These are phyloP conservation scores for Dendrolimus punctatus DNA, from an alignment of 1,140 invertebrate species.

Conservation along the genomic window DNA sequence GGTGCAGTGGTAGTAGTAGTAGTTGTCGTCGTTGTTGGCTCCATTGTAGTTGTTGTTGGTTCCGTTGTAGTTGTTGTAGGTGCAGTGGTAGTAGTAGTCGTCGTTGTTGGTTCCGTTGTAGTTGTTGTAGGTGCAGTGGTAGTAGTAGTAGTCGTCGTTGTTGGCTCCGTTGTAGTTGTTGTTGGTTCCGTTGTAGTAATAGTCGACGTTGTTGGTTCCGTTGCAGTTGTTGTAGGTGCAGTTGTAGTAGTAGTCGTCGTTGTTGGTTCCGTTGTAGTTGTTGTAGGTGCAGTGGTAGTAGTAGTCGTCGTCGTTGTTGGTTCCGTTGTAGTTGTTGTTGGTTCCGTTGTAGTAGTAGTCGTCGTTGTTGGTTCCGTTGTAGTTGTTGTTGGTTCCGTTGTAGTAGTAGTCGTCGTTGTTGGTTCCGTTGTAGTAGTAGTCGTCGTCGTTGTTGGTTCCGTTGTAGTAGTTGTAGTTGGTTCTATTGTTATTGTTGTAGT, in stretches of 20 bases:
- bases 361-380: background rate
- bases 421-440: background rate
- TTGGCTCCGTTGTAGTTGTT: background rate
- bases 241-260: conserved; percentile 2
- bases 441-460: background rate
- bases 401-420: conserved; percentile 1
- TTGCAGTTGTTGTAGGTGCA: background rate
- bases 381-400: background rate
- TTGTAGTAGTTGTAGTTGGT: background rate
- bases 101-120: conserved; percentile 6
- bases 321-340: background rate
- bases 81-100: conserved; percentile 1
- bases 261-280: background rate
- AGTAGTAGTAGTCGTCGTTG: background rate
- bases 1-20: conserved; percentile 2
- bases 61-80: background rate
- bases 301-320: background rate
- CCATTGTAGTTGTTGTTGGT: conserved; percentile 8
- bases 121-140: conserved; percentile 4
- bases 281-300: background rate
- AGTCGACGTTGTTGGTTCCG: too few species aligned
- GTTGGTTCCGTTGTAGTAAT: too few species aligned
- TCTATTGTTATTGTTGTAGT: conserved; percentile 3
- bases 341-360: too few species aligned
- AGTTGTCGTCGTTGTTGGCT: conserved; percentile 7